Conservation (phyloP, 64 coral and sea anemone genomes). For the Pocillopora verrucosa region DNA sequence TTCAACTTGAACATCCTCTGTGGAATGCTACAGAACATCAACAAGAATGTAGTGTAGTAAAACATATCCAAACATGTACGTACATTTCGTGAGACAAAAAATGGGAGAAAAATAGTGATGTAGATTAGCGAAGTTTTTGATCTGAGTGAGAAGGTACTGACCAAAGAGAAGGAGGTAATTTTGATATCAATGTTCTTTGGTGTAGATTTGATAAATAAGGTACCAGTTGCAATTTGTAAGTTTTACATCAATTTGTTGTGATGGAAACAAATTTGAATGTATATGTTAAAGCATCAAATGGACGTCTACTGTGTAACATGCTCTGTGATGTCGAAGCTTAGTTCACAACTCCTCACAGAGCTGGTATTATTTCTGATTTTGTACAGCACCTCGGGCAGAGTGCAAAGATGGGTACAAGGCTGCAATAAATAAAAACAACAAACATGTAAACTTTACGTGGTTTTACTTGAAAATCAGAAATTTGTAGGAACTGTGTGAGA, state of each 20-base stretch:
- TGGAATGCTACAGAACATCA: not conserved
- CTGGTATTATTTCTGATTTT: not conserved
- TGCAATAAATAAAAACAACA: not conserved
- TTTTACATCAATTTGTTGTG: constrained; percentile 9
- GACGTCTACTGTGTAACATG: constrained; percentile 17
- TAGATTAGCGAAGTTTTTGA: not conserved
- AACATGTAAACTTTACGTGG: not conserved
- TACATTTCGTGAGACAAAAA: not conserved
- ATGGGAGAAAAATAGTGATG: not conserved
- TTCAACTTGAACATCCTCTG: not conserved
- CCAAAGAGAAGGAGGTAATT: not conserved
- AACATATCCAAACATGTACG: not conserved
- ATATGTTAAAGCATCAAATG: not conserved
- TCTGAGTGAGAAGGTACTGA: not conserved
- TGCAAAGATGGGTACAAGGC: not conserved
- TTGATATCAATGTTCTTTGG: constrained; percentile 4
- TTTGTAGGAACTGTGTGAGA: too few relatives aligned
- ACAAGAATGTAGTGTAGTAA: not conserved
- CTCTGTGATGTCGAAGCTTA: not conserved
- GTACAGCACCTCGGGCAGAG: not conserved
- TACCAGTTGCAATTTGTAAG: not conserved
- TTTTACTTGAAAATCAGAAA: too few relatives aligned
- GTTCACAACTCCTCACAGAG: not conserved
- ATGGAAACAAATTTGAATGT: not conserved
- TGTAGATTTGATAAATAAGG: not conserved